Evolutionary conservation across 2,797 vertebrate species (phyloP), one percentile per base, ranked within the genome.

Genomic region (Arnoldichthys spilopterus): DNA sequence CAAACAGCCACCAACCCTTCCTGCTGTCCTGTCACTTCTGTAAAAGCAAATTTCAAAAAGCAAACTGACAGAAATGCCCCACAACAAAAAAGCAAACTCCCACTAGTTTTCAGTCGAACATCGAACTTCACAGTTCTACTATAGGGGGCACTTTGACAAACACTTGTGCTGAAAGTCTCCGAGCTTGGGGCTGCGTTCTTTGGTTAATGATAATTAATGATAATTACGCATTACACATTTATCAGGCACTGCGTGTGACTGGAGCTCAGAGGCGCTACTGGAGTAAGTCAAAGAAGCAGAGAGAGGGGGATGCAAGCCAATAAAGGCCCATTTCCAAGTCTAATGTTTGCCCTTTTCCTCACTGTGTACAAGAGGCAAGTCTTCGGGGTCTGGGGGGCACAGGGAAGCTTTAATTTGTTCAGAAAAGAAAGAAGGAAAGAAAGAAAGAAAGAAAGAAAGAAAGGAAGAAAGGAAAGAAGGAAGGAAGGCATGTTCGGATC

Each of bases 171-270:
- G 64, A 75, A 80, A n/a, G 37, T 64, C 77, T 85, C 61, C 18
- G 72, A 79, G 79, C 82, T 83, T 24, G 74, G 34, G 79, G 78
- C 86, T 76, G 72, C 69, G 73, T 80, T 78, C 58, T 74, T 82
- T 74, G 24, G 76, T 80, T 86, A 86, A 85, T 82, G 80, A 86
- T 85, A 86, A 83, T 84, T 70, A 85, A 90, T 86, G 82, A 86
- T 84, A 88, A 83, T 85, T 81, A 83, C 79, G 58, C 51, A 70
- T 87, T 86, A 84, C 87, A 83, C 79, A 82, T 88, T 89, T 88
- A 86, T 86, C 77, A 86, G 53, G 67, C 79, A 32, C 81, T 2
- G 79, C 62, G 26, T 73, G 88, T 16, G 72, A 76, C 83, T 67
- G 82, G 74, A 51, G 32, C 83, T 85, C 75, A 53, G 76, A 83